Base-by-base conservation (phyloP, 2,797 vertebrate genomes). In the Hafferia zeledoni region DNA sequence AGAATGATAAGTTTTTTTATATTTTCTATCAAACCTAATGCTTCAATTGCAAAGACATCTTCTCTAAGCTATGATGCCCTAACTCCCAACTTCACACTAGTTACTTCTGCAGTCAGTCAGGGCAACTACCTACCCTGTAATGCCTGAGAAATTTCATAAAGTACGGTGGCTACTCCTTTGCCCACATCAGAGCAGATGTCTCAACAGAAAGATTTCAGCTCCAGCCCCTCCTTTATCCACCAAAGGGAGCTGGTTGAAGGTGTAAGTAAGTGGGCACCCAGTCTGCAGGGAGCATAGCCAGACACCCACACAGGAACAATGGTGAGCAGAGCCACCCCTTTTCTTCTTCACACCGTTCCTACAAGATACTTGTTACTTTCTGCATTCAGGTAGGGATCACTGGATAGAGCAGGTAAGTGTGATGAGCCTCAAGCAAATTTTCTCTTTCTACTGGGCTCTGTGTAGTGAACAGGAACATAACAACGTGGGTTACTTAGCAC, bases 401-500 rank as follows among this genome's bases (percentile, higher is more conserved):
- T 35, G 44, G 33, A 17, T 52, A 47, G 37, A 31, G 8, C 9
- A 64, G 31, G 31, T 59, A 37, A 60, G 55, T 77, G 37, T 72
- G 72, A 94, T 89, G 61, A 94, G 35, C 7, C 7, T 46, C 47
- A 97, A 97, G 96, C 96, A 97, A 97, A 97, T 98, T 77, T 56
- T 49, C 87, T 92, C 55, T 80, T 86, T 90, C 76, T 90, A 61
- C 80, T 82, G 59, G 30, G 25, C 23, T 59, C 13, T 70, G 52
- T 61, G 33, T 30, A 80, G 65, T 35, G 47, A 84, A 43, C 41
- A 56, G 84, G 69, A 72, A 60, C 44, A 46, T 39, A 39, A 39
- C 7, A 3, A 69, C 61, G 57, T 6, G 52, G 12, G 18, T 30
- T 63, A 60, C 46, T 50, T 72, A 85, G 44, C 52, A 70, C 44